phyloP scores from a whole-genome alignment of 2,113 vertebrate species.

The Ploceus nigricollis region DNA sequence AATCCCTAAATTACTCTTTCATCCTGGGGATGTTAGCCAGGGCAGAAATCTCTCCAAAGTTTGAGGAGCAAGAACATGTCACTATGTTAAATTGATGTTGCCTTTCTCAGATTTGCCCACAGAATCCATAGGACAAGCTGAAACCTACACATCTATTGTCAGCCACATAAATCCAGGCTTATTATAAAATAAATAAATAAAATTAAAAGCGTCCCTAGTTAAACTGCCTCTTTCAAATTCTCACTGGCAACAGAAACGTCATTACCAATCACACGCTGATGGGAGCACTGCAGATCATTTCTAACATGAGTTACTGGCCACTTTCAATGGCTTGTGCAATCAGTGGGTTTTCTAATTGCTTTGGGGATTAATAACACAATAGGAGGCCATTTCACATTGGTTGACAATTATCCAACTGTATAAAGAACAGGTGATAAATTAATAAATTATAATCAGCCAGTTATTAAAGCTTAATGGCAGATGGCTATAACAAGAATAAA shows the following conservation, averaged over 20 bases:
- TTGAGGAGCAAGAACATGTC: neutral
- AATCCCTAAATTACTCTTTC: neutral
- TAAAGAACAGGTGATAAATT: slow-evolving; percentile 70
- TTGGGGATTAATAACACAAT: slow-evolving; percentile 65
- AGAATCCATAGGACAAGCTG: neutral
- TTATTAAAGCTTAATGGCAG: slow-evolving; percentile 60
- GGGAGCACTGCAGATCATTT: neutral
- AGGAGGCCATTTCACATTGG: slow-evolving; percentile 50
- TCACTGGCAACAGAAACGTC: neutral
- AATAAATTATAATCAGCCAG: slow-evolving; percentile 67
- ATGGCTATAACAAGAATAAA: slow-evolving; percentile 52
- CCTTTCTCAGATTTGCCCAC: neutral
- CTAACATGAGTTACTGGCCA: slow-evolving; percentile 32
- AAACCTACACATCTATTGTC: neutral
- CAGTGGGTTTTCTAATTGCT: slow-evolving; percentile 64
- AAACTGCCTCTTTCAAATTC: slow-evolving; percentile 5
- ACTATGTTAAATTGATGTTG: neutral
- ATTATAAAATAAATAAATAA: slow-evolving; percentile 23
- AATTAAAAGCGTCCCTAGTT: neutral
- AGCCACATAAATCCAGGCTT: neutral
- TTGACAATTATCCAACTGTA: slow-evolving; percentile 57
- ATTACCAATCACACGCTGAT: neutral
- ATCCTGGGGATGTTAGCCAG: neutral
- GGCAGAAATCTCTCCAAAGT: neutral
- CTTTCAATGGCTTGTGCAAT: slow-evolving; percentile 39